Percentiles rank a stretch among this genome's conserved stretches.
Evolutionary conservation across 2,888 invertebrate species (phyloP).

Genomic region (Muschampia plurimacula): DNA sequence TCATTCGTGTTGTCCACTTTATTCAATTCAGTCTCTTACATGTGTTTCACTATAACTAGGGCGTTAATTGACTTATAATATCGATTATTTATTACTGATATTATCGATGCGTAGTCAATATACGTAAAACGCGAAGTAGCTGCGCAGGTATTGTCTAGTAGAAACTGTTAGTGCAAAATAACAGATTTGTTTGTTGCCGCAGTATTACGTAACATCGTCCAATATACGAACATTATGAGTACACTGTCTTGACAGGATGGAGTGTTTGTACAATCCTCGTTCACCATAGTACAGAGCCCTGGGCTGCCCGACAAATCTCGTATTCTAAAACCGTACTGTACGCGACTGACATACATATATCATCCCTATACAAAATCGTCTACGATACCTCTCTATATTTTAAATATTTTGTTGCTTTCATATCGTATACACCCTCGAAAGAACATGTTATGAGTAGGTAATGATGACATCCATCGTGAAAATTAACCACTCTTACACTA

Average conservation of each 20-base stretch:
- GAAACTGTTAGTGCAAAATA: constrained; percentile 35
- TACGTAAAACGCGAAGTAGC: not conserved
- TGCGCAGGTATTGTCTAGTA: constrained; percentile 11
- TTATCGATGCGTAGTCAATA: constrained; percentile 15
- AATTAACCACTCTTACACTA: not conserved
- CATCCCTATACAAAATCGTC: constrained; percentile 7
- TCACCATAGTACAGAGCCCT: constrained; percentile 15
- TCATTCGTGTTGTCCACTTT: no score
- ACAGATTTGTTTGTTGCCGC: constrained; percentile 58
- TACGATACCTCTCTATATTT: constrained; percentile 2
- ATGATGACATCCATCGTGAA: not conserved
- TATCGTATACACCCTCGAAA: not conserved
- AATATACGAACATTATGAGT: constrained; percentile 40
- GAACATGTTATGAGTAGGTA: not conserved
- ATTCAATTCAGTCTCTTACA: not conserved
- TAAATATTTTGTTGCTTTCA: constrained; percentile 4
- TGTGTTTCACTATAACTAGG: constrained; percentile 1
- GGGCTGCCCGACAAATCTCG: constrained; percentile 24
- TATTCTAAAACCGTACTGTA: constrained; percentile 33
- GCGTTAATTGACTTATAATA: constrained; percentile 27
- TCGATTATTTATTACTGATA: constrained; percentile 12
- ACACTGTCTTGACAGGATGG: constrained; percentile 26
- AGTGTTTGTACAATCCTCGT: constrained; percentile 28
- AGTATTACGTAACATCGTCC: constrained; percentile 63
- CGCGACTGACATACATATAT: constrained; percentile 14